Base-by-base conservation (phyloP, 2,888 invertebrate species). In the Rhamphomyia laevipes region DNA sequence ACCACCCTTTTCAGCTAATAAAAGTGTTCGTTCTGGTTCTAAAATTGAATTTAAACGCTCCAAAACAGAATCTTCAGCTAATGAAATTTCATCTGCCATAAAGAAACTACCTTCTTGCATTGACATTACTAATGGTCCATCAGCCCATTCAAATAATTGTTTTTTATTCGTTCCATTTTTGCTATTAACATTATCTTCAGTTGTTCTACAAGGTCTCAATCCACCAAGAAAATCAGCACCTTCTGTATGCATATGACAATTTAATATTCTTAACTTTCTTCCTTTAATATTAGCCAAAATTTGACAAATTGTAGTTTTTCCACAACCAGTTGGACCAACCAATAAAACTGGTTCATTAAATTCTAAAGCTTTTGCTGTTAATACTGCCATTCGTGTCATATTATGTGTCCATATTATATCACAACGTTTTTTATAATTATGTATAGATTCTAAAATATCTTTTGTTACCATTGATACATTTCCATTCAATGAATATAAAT, bases 241-340 rank as follows among this genome's bases (percentile, higher is more conserved):
- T 70, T 99, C 99, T 1, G 96, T 94, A 63, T 99, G 92, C 86
- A 97, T 91, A 63, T 99, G 99, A 70, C 99, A 99, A 70, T 97
- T 99, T 2, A 97, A 81, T 37, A 88, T 82, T 48, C 84, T 75
- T 37, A 97, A 73, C 47, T 79, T 70, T 47, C 81, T 81, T 2
- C 74, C 68, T 52, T 76, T 78, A 47, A 86, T 73, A 27, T 80
- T 76, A 6, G 94, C 85, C 46, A 91, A 75, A 16, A 95, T 74
- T 73, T 97, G 92, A 59, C 94, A 95, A 5, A 96, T 80, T 0
- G 95, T 95, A 0, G 97, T 97, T 74, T 97, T 97, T 1, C 97
- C 97, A 63, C 95, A 92, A 0, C 95, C 99, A 2, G 99, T 99
- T 64, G 96, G 95, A 11, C 99, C 99, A 1, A 99, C 93, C 40